Conservation (phyloP, 2,113 vertebrate species). For the Aptenodytes patagonicus region DNA sequence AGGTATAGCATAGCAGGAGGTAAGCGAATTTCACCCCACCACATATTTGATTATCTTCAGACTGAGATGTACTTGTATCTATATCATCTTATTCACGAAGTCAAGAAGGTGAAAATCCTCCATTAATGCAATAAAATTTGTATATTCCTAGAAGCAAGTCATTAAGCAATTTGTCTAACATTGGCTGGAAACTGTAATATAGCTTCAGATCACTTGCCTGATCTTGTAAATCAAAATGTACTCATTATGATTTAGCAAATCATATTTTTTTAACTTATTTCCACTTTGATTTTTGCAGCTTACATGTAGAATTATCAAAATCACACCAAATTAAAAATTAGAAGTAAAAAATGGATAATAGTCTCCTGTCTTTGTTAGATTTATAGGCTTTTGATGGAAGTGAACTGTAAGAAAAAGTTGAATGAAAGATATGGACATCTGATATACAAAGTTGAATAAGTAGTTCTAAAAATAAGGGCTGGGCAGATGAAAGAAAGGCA, state of each 20-base stretch:
- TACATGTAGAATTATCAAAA: background rate
- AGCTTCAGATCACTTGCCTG: background rate
- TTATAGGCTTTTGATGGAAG: background rate
- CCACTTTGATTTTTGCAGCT: background rate
- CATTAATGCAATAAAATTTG: background rate
- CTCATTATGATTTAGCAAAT: background rate
- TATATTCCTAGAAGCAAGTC: background rate
- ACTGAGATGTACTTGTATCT: background rate
- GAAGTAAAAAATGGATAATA: background rate
- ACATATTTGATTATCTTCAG: background rate
- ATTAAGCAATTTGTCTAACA: background rate
- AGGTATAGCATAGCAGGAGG: background rate
- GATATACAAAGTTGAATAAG: background rate
- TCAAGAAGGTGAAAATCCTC: conserved; percentile 16
- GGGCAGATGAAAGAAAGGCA: background rate
- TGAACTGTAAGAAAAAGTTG: background rate
- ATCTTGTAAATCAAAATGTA: background rate
- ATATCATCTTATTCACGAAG: background rate
- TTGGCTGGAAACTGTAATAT: background rate
- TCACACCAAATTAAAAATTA: background rate
- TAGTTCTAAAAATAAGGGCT: background rate
- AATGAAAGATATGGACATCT: background rate
- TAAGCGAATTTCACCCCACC: background rate
- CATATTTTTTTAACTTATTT: background rate
- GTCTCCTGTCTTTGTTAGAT: background rate